phyloP scores from a whole-genome alignment of 1,140 invertebrate genomes.

The Magallana gigas region DNA sequence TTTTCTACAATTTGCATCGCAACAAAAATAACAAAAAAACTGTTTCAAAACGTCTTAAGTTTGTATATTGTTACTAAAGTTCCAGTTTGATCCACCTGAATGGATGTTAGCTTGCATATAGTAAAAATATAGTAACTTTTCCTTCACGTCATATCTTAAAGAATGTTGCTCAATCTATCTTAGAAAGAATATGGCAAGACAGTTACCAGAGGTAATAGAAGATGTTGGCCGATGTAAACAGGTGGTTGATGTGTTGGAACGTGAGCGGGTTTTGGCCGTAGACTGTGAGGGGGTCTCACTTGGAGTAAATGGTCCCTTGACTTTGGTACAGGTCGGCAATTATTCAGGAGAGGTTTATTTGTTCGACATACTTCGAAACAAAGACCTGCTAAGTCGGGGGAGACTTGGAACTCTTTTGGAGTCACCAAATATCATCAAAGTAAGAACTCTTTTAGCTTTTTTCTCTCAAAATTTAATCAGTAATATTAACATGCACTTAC shows the following conservation, averaged over 20 bases:
- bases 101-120: too few species aligned
- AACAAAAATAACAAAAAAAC: too few species aligned
- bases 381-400: slow-evolving; percentile 85
- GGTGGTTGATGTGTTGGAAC: slow-evolving; percentile 21
- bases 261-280: slow-evolving; percentile 37
- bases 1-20: too few species aligned
- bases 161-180: too few species aligned
- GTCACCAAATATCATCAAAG: slow-evolving; percentile 91
- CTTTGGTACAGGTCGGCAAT: slow-evolving; percentile 92
- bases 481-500: too few species aligned
- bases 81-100: too few species aligned
- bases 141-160: too few species aligned
- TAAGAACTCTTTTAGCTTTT: slow-evolving; percentile 69
- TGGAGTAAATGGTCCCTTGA: slow-evolving; percentile 80
- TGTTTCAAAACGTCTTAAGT: too few species aligned
- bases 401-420: slow-evolving; percentile 90
- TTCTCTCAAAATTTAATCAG: too few species aligned
- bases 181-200: background rate
- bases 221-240: background rate
- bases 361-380: slow-evolving; percentile 91
- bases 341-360: slow-evolving; percentile 84
- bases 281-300: slow-evolving; percentile 47
- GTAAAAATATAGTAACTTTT: too few species aligned
- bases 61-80: too few species aligned
- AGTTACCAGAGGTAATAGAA: slow-evolving; percentile 14